Conservation (phyloP, 2,888 invertebrate genomes). For the Sisyra nigra region DNA sequence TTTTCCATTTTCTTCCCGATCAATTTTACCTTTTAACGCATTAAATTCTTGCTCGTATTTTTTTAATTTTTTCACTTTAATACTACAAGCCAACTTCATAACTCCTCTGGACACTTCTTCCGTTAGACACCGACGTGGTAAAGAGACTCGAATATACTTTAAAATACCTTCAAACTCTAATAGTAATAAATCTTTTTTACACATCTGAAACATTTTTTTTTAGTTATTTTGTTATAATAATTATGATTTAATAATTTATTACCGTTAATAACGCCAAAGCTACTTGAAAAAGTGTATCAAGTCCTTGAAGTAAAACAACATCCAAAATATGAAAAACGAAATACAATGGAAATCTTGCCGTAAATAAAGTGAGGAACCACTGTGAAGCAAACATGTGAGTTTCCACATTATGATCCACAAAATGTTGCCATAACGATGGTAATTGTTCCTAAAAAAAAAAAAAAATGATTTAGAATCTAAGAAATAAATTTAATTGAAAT, state of each 20-base stretch:
- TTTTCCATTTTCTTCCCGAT: constrained; percentile 6
- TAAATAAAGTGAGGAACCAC: constrained; percentile 99
- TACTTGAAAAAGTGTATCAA: constrained; percentile 91
- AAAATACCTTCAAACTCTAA: constrained; percentile 95
- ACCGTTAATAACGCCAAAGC: constrained; percentile 85
- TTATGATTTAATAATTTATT: constrained; percentile 17
- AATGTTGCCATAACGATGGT: constrained; percentile 65
- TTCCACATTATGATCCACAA: constrained; percentile 69
- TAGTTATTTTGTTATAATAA: constrained; percentile 8
- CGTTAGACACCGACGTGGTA: constrained; percentile 91
- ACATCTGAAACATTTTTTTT: constrained; percentile 47
- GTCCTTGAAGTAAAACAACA: constrained; percentile 86
- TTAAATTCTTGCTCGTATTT: constrained; percentile 89
- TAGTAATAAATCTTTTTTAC: constrained; percentile 77
- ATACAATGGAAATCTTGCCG: constrained; percentile 93
- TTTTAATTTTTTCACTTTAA: constrained; percentile 84
- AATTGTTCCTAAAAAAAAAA: constrained; percentile 55
- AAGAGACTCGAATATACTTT: constrained; percentile 92
- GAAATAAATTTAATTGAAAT: background rate
- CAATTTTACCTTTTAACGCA: constrained; percentile 48
- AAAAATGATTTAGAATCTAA: constrained; percentile 4
- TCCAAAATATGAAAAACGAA: constrained; percentile 96
- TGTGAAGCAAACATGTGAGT: constrained; percentile 99
- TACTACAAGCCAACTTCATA: constrained; percentile 76
- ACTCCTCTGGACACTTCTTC: constrained; percentile 80